Conservation (phyloP, 1,140 invertebrate genomes). For the Neodiprion fabricii region DNA sequence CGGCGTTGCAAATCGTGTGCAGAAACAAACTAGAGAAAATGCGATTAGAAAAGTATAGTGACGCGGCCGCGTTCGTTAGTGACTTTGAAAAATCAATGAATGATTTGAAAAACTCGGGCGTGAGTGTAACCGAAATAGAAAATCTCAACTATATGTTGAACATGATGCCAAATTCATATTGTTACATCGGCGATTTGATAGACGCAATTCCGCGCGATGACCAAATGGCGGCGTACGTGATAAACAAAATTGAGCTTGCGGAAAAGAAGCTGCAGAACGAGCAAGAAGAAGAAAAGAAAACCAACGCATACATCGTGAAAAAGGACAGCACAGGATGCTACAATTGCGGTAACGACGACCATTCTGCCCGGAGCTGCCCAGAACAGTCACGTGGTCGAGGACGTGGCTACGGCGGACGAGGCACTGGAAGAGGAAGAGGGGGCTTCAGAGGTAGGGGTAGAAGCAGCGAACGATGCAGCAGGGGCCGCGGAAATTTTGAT, state of each 20-base stretch:
- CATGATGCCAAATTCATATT: constrained; percentile 4
- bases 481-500: constrained; percentile 9
- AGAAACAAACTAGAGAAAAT: constrained; percentile 34
- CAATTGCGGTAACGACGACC: constrained; percentile 22
- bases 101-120: constrained; percentile 36
- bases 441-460: constrained; percentile 10
- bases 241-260: constrained; percentile 18
- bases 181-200: constrained; percentile 22
- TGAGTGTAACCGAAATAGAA: constrained; percentile 31
- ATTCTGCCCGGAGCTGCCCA: constrained; percentile 16
- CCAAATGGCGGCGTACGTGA: constrained; percentile 22
- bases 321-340: constrained; percentile 16
- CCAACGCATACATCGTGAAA: constrained; percentile 17
- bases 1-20: constrained; percentile 35
- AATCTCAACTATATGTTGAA: constrained; percentile 39
- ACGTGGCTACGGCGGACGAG: too few species aligned
- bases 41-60: constrained; percentile 29
- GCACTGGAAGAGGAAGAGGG: constrained; percentile 17
- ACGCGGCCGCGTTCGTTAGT: constrained; percentile 29
- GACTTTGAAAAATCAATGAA: constrained; percentile 39
- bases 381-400: too few species aligned
- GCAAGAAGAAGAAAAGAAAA: constrained; percentile 23
- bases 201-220: constrained; percentile 18
- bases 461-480: neutral
- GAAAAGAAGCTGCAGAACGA: constrained; percentile 22